Conservation (phyloP, 1,140 invertebrate genomes). For the Goniozus legneri region DNA sequence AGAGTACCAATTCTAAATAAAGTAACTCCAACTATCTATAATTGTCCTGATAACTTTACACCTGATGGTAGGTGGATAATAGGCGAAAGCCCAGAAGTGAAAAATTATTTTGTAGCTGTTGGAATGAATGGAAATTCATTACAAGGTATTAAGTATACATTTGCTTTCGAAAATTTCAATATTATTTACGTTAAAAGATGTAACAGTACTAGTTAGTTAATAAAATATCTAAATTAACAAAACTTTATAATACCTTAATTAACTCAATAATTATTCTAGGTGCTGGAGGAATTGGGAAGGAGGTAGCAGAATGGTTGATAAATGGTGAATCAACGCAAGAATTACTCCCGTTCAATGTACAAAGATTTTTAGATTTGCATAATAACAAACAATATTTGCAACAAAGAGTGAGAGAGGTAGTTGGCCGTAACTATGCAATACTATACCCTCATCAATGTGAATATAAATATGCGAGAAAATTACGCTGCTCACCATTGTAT, state of each 20-base stretch:
- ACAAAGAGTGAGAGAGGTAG: conserved; percentile 71
- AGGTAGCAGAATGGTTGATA: conserved; percentile 73
- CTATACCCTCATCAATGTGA: conserved; percentile 65
- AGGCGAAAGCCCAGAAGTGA: conserved; percentile 70
- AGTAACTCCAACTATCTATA: conserved; percentile 59
- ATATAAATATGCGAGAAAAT: conserved; percentile 66
- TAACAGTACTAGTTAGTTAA: neutral
- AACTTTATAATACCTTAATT: neutral
- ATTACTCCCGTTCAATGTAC: conserved; percentile 67
- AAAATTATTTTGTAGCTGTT: conserved; percentile 81
- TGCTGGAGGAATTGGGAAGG: conserved; percentile 72
- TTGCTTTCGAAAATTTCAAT: neutral
- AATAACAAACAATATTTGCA: conserved; percentile 75
- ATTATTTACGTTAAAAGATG: neutral
- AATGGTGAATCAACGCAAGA: conserved; percentile 63
- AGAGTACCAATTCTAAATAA: conserved; percentile 64
- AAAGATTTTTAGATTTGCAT: conserved; percentile 78
- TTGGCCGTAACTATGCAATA: conserved; percentile 66
- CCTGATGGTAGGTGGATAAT: conserved; percentile 69
- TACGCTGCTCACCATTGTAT: conserved; percentile 76
- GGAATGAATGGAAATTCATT: conserved; percentile 66
- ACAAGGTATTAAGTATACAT: conserved; percentile 51
- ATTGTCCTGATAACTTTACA: conserved; percentile 76
- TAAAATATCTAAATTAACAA: neutral
- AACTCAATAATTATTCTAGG: conserved; percentile 38